These are phyloP conservation scores for Drosophila sucinea DNA, from an alignment of 1,140 invertebrate genomes.

Conservation along the genomic window DNA sequence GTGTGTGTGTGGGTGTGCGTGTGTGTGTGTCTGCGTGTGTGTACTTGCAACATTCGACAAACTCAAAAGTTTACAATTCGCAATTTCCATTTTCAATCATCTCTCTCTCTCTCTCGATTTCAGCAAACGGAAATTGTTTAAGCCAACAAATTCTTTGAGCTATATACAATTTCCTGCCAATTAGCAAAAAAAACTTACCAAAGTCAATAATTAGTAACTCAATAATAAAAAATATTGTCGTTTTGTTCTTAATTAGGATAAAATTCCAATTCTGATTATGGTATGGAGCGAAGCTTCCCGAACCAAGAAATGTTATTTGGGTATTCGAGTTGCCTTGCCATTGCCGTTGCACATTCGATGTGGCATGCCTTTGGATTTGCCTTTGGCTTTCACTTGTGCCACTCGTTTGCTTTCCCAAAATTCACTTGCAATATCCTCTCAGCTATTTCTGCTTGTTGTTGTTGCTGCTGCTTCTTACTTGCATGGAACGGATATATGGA, in stretches of 20 bases:
- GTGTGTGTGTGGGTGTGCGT: constrained; percentile 17
- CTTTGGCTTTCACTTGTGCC: constrained; percentile 25
- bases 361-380: constrained; percentile 22
- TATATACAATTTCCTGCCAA: constrained; percentile 60
- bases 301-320: constrained; percentile 44
- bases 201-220: constrained; percentile 55
- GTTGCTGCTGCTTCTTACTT: constrained; percentile 50
- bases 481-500: constrained; percentile 68
- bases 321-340: constrained; percentile 26
- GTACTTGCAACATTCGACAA: constrained; percentile 44
- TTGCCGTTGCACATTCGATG: not conserved
- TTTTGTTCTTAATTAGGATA: not conserved
- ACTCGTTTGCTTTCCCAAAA: constrained; percentile 46
- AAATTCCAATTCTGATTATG: constrained; percentile 49
- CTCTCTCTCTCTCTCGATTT: constrained; percentile 8
- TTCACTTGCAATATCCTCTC: constrained; percentile 73
- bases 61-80: constrained; percentile 37
- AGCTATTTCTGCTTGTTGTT: constrained; percentile 76
- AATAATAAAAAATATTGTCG: not conserved
- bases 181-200: constrained; percentile 28
- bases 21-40: constrained; percentile 22
- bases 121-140: constrained; percentile 53
- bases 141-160: constrained; percentile 45
- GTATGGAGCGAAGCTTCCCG: not conserved
- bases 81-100: constrained; percentile 8